Percentiles rank a stretch among this genome's conserved stretches.
Conservation (phyloP, 2,888 invertebrate species). For the Leptura quadrifasciata region DNA sequence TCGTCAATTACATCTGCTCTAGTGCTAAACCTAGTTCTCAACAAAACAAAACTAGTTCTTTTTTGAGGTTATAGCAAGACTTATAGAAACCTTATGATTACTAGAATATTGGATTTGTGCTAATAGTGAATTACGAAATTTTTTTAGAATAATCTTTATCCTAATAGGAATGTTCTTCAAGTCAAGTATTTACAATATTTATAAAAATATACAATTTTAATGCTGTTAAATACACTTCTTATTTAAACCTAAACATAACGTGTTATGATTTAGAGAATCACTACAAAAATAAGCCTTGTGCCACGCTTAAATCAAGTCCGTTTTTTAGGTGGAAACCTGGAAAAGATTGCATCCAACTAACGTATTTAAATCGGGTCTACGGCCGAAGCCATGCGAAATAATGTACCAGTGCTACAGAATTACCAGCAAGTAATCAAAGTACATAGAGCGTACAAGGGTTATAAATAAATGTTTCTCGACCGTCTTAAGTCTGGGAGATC, state of each 20-base stretch:
- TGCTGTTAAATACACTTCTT: slow-evolving; percentile 39
- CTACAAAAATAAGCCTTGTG: slow-evolving; percentile 40
- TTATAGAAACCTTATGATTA: slow-evolving; percentile 56
- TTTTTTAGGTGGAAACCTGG: not conserved
- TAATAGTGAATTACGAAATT: slow-evolving; percentile 57
- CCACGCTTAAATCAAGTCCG: not conserved
- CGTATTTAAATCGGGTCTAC: not conserved
- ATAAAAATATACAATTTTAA: slow-evolving; percentile 69
- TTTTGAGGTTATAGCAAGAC: slow-evolving; percentile 43
- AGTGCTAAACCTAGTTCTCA: slow-evolving; percentile 10
- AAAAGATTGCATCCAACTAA: not conserved
- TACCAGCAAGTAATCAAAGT: too few relatives aligned
- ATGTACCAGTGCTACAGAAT: too few relatives aligned
- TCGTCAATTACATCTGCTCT: slow-evolving; percentile 20
- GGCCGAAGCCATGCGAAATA: not conserved
- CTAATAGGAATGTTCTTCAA: slow-evolving; percentile 68
- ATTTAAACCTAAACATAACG: slow-evolving; percentile 33
- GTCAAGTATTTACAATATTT: slow-evolving; percentile 68
- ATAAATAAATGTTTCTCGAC: too few relatives aligned
- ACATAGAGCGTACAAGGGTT: too few relatives aligned
- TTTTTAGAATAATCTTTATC: slow-evolving; percentile 51
- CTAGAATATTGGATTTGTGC: slow-evolving; percentile 55
- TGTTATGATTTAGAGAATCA: slow-evolving; percentile 33
- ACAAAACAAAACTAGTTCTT: slow-evolving; percentile 33
- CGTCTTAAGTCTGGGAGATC: too few relatives aligned